These are phyloP conservation scores for Drosophila quasianomalipes DNA, from an alignment of 2,888 invertebrate species.

Conservation along the genomic window DNA sequence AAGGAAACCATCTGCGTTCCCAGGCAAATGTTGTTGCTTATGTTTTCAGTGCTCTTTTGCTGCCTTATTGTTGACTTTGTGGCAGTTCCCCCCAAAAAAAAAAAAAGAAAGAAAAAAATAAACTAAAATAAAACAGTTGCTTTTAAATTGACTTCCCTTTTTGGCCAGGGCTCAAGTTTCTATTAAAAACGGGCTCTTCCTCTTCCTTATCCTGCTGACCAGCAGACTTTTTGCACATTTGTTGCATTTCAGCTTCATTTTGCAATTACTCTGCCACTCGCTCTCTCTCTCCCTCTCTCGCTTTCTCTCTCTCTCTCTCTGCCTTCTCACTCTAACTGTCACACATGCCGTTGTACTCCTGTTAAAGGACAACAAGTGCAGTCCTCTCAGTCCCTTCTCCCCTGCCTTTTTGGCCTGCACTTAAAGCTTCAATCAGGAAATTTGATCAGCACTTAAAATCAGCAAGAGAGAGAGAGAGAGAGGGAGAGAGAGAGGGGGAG, in stretches of 20 bases:
- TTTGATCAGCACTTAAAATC: conserved; percentile 74
- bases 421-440: conserved; percentile 74
- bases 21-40: conserved; percentile 10
- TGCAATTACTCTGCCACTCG: conserved; percentile 52
- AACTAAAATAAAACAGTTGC: conserved; percentile 27
- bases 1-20: conserved; percentile 24
- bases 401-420: conserved; percentile 46
- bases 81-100: conserved; percentile 1
- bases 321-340: neutral
- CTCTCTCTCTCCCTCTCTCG: neutral
- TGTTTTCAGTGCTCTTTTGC: neutral
- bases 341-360: conserved; percentile 52
- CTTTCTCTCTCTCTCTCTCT: neutral
- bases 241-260: conserved; percentile 67
- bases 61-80: neutral
- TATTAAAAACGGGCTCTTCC: conserved; percentile 43
- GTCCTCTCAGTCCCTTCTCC: conserved; percentile 1
- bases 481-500: neutral
- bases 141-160: conserved; percentile 49
- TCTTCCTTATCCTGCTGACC: conserved; percentile 17
- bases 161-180: conserved; percentile 47
- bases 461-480: conserved; percentile 9
- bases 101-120: neutral
- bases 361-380: conserved; percentile 59
- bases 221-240: conserved; percentile 39